Base-by-base conservation (phyloP, 2,888 invertebrate species). In the Chironomus riparius region DNA sequence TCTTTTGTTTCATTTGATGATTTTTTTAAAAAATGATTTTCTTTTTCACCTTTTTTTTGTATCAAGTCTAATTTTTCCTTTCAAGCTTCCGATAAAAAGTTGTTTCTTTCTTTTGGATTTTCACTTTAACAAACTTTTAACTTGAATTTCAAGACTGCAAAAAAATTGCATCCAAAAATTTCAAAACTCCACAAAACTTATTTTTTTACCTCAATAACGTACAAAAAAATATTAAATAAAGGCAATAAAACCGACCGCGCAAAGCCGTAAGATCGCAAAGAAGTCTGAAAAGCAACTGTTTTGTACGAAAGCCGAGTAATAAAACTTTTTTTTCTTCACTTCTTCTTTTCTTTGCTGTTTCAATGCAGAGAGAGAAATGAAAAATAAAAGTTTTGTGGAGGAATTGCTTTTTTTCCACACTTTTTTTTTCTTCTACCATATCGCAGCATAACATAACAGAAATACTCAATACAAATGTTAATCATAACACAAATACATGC, bases 231-330 rank as follows among this genome's bases (percentile, higher is more conserved):
- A 56, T 56, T 56, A 68, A 78, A 78, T 21, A 47, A 72, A 28
- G n/a, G 21, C 47, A 77, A 78, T 78, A 79, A 84, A 83, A 84
- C 84, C 84, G 84, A 84, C 83, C 56, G 81, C n/a, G n/a, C n/a
- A 82, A 82, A 83, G 84, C 72, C 70, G 70, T 82, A 81, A 81
- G 80, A 82, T 82, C 83, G 82, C 83, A 82, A 83, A 83, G 83
- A 84, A 83, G 83, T 84, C 83, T 84, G 82, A 82, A 77, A 77
- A 78, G 74, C 71, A 77, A 75, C 72, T 75, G 72, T 48, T 77
- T 56, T 56, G 75, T 68, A 77, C 76, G 78, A 78, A 78, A 78
- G 78, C 77, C 76, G 77, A 78, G 21, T 70, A 50, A 70, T 70
- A 70, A 70, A 56, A 22, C 12, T 61, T 72, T 72, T 72, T 65